Conservation (phyloP, 2,888 invertebrate genomes). For the Oscheius sp. region DNA sequence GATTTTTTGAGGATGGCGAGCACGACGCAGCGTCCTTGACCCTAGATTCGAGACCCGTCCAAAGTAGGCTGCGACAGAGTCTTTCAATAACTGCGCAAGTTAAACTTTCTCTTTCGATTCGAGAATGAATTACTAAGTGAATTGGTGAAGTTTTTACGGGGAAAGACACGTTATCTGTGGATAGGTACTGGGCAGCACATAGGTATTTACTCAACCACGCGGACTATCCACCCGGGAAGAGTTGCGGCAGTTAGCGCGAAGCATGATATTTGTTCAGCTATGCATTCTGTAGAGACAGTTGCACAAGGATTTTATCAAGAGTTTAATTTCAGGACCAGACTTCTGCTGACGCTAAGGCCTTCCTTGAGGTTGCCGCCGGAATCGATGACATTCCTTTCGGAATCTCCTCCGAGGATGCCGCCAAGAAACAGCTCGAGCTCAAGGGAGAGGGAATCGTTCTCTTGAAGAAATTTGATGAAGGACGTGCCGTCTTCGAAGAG, state of each 20-base stretch:
- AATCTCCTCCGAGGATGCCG: constrained; percentile 84
- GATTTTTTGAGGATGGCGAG: neutral
- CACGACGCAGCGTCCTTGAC: constrained; percentile 27
- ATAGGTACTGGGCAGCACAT: constrained; percentile 23
- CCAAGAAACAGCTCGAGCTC: constrained; percentile 85
- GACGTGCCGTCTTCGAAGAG: constrained; percentile 68
- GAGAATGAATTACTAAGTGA: constrained; percentile 5
- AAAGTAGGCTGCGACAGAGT: constrained; percentile 28
- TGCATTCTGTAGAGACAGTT: constrained; percentile 21
- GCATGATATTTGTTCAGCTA: constrained; percentile 25
- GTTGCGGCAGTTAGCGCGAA: constrained; percentile 3
- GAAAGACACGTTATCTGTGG: constrained; percentile 16
- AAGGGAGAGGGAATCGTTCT: constrained; percentile 84
- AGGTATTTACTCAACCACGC: constrained; percentile 23
- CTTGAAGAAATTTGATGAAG: constrained; percentile 82
- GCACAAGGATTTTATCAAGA: neutral
- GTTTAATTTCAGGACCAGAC: constrained; percentile 79
- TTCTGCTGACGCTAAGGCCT: constrained; percentile 85
- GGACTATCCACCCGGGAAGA: constrained; percentile 17
- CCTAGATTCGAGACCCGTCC: constrained; percentile 21
- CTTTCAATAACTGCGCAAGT: constrained; percentile 15
- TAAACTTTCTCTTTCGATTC: neutral
- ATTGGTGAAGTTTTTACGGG: neutral
- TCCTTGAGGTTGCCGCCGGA: constrained; percentile 83
- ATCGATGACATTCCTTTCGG: constrained; percentile 91